Percentiles rank a stretch among this genome's conserved stretches.
Conservation (phyloP, 2,888 invertebrate species). For the Napeogenes sylphis region DNA sequence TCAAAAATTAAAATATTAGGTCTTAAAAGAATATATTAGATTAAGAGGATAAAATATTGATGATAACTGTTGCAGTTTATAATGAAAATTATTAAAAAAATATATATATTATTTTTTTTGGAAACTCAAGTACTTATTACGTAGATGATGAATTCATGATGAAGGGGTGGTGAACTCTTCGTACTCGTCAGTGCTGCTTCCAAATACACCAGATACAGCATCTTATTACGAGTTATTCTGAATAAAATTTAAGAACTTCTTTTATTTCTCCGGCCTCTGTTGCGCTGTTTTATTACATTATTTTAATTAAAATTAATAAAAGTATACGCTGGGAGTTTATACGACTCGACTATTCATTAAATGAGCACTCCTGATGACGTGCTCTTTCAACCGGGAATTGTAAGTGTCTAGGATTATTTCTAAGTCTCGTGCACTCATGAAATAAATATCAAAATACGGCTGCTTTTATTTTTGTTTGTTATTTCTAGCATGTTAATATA, state of each 20-base stretch:
- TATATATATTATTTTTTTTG: no score
- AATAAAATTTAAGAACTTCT: conserved; percentile 18
- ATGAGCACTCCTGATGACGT: neutral
- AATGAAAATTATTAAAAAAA: no score
- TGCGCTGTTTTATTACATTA: conserved; percentile 14
- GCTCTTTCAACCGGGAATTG: neutral
- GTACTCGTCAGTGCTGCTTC: neutral
- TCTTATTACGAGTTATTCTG: conserved; percentile 3
- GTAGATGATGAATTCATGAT: no score
- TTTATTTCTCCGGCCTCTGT: conserved; percentile 20
- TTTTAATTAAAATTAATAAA: conserved; percentile 23
- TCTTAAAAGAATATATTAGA: no score
- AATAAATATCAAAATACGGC: neutral
- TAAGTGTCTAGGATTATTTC: neutral
- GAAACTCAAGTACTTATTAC: no score
- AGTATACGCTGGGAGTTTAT: conserved; percentile 7
- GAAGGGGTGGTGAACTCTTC: no score
- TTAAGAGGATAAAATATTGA: no score
- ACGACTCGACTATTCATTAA: neutral
- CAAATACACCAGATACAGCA: neutral
- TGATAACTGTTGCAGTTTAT: no score
- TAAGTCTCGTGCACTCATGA: neutral
- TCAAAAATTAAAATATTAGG: no score
- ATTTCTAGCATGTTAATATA: neutral
- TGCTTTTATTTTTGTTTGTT: neutral